A percentile compares a stretch with the other conserved stretches of the same genome.
These are phyloP conservation scores for Herpailurus yagouaroundi DNA, from an alignment of 2,113 vertebrate genomes.

Conservation along the genomic window DNA sequence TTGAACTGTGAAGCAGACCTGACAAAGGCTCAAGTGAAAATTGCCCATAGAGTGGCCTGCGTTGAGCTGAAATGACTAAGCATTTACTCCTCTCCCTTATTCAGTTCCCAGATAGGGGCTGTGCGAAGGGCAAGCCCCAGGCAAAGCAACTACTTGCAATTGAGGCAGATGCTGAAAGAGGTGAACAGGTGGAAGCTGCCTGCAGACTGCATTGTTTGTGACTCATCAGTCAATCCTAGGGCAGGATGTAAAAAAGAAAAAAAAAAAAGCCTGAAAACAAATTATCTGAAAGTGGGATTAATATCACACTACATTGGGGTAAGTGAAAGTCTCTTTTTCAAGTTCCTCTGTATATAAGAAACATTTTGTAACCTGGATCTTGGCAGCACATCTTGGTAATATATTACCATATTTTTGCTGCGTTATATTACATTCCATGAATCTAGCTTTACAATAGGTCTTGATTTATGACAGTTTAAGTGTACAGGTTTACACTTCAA, in stretches of 20 bases:
- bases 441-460: not conserved
- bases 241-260: not conserved
- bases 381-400: not conserved
- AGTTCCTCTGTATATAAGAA: not conserved
- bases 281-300: not conserved
- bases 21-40: not conserved
- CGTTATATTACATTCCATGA: not conserved
- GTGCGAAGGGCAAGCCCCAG: not conserved
- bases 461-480: conserved; percentile 12
- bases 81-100: fast-evolving
- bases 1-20: not conserved
- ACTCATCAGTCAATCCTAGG: not conserved
- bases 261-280: not conserved
- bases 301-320: not conserved
- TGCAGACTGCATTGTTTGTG: not conserved
- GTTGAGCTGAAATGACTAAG: not conserved
- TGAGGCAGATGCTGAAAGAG: not conserved
- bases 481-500: not conserved
- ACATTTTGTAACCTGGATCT: not conserved
- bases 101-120: not conserved
- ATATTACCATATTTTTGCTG: not conserved
- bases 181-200: no score
- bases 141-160: not conserved
- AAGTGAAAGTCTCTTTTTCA: not conserved
- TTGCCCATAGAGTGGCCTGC: not conserved